These are phyloP conservation scores for Propithecus deckenii DNA, from an alignment of 2,797 vertebrate genomes.

Conservation along the genomic window DNA sequence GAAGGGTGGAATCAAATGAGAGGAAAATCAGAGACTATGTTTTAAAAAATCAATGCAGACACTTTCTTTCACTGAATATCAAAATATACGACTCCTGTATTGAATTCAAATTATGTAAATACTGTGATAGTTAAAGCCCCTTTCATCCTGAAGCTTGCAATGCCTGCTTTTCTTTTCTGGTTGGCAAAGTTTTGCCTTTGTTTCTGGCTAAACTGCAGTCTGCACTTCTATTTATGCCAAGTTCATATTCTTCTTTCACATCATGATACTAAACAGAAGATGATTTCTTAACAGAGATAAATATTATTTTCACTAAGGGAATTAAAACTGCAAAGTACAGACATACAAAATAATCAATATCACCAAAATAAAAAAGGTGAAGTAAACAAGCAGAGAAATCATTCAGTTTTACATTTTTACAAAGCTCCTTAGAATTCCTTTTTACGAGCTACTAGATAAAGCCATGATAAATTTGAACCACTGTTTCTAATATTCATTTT, in stretches of 20 bases:
- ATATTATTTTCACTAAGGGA: slow-evolving; percentile 28
- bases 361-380: slow-evolving; percentile 1
- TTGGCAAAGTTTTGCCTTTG: background rate
- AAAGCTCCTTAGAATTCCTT: background rate
- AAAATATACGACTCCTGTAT: background rate
- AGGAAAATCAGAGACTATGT: background rate
- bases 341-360: background rate
- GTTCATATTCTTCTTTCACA: background rate
- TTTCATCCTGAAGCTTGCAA: background rate
- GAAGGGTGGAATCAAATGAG: background rate
- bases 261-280: background rate
- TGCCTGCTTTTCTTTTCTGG: background rate
- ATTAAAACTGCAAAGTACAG: slow-evolving; percentile 29
- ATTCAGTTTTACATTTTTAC: slow-evolving; percentile 39
- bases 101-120: background rate
- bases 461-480: slow-evolving; percentile 40
- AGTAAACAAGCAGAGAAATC: background rate
- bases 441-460: slow-evolving; percentile 31
- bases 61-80: slow-evolving; percentile 1
- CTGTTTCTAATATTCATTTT: slow-evolving; percentile 44
- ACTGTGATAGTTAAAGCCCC: background rate
- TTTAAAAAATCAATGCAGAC: slow-evolving; percentile 30
- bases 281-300: slow-evolving; percentile 39
- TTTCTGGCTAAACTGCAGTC: background rate
- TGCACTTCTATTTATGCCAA: slow-evolving; percentile 4